Conservation (phyloP, 2,888 invertebrate species). For the Seladonia tumulorum region DNA sequence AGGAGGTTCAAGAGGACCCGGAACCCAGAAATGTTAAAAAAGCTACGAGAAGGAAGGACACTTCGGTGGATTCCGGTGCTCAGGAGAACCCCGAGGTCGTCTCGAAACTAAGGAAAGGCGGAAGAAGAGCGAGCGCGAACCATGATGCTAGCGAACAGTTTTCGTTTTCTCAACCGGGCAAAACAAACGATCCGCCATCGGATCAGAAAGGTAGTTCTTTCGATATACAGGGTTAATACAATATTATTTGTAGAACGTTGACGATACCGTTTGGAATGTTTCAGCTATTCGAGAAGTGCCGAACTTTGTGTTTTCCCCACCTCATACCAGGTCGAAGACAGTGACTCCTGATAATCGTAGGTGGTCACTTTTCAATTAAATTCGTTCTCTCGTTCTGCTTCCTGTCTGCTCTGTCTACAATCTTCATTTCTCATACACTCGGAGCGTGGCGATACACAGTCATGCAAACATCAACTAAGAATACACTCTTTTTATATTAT, state of each 20-base stretch:
- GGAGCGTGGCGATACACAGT: neutral
- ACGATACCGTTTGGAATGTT: constrained; percentile 25
- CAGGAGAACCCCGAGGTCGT: constrained; percentile 7
- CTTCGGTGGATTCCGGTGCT: constrained; percentile 49
- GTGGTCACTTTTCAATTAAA: constrained; percentile 67
- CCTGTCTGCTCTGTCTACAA: neutral
- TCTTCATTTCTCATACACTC: too few relatives aligned
- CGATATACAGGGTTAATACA: too few relatives aligned
- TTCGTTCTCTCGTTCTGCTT: constrained; percentile 21
- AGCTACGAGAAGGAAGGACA: constrained; percentile 65
- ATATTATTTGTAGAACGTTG: neutral
- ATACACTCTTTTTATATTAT: neutral
- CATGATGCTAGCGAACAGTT: constrained; percentile 64
- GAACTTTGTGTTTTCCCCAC: constrained; percentile 77
- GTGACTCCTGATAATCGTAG: constrained; percentile 70
- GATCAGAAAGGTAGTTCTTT: constrained; percentile 63
- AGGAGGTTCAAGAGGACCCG: constrained; percentile 51
- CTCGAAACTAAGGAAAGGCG: constrained; percentile 54
- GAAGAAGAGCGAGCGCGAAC: constrained; percentile 61
- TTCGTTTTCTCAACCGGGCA: constrained; percentile 74
- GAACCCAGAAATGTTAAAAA: constrained; percentile 29
- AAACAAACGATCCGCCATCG: constrained; percentile 59
- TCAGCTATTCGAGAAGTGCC: constrained; percentile 72
- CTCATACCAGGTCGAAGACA: constrained; percentile 73
- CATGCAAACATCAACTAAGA: neutral